Evolutionary conservation across 2,888 invertebrate genomes (phyloP).

Genomic region (Hirtodrosophila alboralis): DNA sequence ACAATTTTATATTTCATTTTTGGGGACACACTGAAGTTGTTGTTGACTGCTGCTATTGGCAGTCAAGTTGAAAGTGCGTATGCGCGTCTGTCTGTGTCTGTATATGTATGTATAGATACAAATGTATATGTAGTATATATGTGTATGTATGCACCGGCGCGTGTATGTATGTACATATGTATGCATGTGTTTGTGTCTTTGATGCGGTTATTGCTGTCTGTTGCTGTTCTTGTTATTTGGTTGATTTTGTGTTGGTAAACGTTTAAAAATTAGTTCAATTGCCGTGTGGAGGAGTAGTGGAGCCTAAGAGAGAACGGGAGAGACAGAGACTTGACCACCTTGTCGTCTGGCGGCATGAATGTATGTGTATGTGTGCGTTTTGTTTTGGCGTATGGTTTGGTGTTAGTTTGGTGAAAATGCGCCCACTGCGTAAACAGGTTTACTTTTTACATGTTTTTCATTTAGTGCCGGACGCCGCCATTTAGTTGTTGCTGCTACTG

Average conservation of each 20-base stretch:
- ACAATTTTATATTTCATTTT: constrained; percentile 49
- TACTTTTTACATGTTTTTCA: constrained; percentile 47
- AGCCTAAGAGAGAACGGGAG: constrained; percentile 11
- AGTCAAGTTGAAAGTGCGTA: constrained; percentile 58
- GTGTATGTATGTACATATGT: constrained; percentile 12
- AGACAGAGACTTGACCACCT: constrained; percentile 35
- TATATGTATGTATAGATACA: constrained; percentile 6
- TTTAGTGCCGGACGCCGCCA: constrained; percentile 52
- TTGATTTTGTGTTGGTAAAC: constrained; percentile 48
- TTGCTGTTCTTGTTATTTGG: constrained; percentile 17
- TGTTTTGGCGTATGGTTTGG: constrained; percentile 12
- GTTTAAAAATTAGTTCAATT: constrained; percentile 63
- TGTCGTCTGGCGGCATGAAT: constrained; percentile 21
- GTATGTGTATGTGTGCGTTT: constrained; percentile 18
- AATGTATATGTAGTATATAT: too few relatives aligned
- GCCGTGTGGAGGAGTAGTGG: constrained; percentile 35
- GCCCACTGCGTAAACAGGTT: constrained; percentile 59
- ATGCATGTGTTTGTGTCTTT: constrained; percentile 26
- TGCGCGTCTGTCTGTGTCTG: constrained; percentile 11
- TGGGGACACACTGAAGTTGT: constrained; percentile 71
- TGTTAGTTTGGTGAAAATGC: constrained; percentile 63
- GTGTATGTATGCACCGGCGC: too few relatives aligned
- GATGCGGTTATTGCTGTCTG: constrained; percentile 24
- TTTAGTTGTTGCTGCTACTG: constrained; percentile 32
- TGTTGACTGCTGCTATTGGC: constrained; percentile 40